Evolutionary conservation across 2,797 vertebrate species (phyloP), one percentile per base, ranked within the genome.

Genomic region (Eulemur mongoz): DNA sequence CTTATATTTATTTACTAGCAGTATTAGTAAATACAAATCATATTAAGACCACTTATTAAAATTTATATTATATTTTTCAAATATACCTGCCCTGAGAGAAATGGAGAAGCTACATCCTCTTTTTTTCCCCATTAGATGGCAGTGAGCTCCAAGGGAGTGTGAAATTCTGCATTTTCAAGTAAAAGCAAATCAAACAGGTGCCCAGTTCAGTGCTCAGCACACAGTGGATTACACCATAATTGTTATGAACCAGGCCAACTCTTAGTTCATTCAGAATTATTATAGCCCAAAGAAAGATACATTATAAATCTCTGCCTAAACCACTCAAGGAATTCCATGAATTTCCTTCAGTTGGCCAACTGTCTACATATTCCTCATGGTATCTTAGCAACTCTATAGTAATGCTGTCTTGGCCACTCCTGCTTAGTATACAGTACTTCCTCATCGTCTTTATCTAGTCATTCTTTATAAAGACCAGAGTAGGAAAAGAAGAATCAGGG

Each of bases 211-310:
- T 96, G 84, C 94, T 95, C 67, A 65, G 89, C 83, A 97, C 94
- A 94, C 61, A 93, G 54, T 97, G 73, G 86, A 93, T 96, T 96
- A 61, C 22, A 96, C 67, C n/a, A 18, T 93, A 93, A 93, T 97
- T 93, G 80, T 72, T 75, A 14, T 89, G 78, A 93, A 82, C 73
- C 48, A 89, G 14, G 22, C 76, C 57, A 95, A 75, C 78, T 82
- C 40, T 96, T 97, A 45, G 50, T 96, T 97, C 79, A 80, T 95
- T 96, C 23, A 91, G 73, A 97, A 94, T 96, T 94, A 85, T 81
- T 65, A 20, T 87, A 78, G 38, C 52, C 22, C 65, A 57, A 30
- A 43, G 45, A 89, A 86, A 69, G 15, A 27, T 38, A 25, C 4
- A 40, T 85, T 85, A 43, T 84, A 43, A 75, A 89, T 76, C 48